Base-by-base conservation (phyloP, 1,140 invertebrate species). In the Drosophila azteca region DNA sequence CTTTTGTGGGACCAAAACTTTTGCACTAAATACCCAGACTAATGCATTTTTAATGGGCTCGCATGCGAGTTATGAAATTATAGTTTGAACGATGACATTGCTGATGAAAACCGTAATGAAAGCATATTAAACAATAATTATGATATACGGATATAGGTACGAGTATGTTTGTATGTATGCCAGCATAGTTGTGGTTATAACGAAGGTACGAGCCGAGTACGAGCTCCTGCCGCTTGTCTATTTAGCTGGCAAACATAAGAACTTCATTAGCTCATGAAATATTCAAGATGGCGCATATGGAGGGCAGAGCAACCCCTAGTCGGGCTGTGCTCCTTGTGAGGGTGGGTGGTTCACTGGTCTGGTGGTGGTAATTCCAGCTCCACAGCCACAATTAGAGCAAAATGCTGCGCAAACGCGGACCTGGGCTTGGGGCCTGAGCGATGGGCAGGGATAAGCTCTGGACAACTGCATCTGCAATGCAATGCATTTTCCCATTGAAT, bases 231-330 rank as follows among this genome's bases (percentile, higher is more conserved):
- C 51, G 55, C 59, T 61, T 43, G 31, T 20, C 51, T 63, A 43
- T 73, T 65, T 73, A 62, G 70, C 24, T 61, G 68, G 59, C 57
- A 77, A 77, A 78, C 79, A 75, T 73, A 84, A 89, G 85, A 84
- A 90, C 79, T 88, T 90, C 73, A 90, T 90, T 90, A 83, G 63
- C 65, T 90, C 83, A 90, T 90, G 68, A 90, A 88, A 90, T 84
- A 90, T 90, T 90, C 87, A 90, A 90, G 71, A 90, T 90, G 87
- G 87, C 87, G 79, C 46, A 63, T 39, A 58, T 49, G 63, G 26
- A 45, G 59, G 8, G 77, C 35, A 39, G 11, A 83, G 51, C 67
- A 62, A 73, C 82, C 70, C 83, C 76, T 17, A 51, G 43, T n/a
- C 35, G 35, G 11, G 9, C 29, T 51, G 35, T 31, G 44, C 26